Conservation (phyloP, 2,888 invertebrate genomes). For the Trichopoda pennipes region DNA sequence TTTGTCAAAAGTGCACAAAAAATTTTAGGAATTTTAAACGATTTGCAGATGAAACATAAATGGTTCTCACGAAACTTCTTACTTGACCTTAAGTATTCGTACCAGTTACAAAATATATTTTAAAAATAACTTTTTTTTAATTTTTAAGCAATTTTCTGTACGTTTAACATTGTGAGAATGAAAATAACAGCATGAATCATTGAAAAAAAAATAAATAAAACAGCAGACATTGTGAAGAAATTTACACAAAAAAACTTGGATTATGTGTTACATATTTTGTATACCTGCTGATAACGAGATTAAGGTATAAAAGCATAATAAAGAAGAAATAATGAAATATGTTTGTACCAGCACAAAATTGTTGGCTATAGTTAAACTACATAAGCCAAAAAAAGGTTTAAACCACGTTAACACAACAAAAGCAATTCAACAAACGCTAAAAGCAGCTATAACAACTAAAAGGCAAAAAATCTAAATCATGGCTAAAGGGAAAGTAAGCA, state of each 20-base stretch:
- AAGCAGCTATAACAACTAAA: slow-evolving; percentile 15
- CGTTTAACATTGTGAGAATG: neutral
- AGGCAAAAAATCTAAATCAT: slow-evolving; percentile 34
- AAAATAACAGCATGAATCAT: slow-evolving; percentile 14
- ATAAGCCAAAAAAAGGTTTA: slow-evolving; percentile 32
- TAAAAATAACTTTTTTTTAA: neutral
- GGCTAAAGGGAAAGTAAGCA: slow-evolving; percentile 24
- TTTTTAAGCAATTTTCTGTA: neutral
- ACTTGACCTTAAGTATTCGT: too few relatives aligned
- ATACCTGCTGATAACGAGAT: slow-evolving; percentile 58
- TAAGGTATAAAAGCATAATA: slow-evolving; percentile 39
- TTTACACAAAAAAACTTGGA: neutral
- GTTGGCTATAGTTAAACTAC: neutral
- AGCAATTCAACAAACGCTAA: slow-evolving; percentile 15
- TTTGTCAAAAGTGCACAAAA: too few relatives aligned
- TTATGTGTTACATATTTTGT: slow-evolving; percentile 13
- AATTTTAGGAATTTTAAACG: too few relatives aligned
- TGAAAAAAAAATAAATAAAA: slow-evolving; percentile 1
- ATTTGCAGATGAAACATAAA: too few relatives aligned
- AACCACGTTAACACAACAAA: slow-evolving; percentile 59
- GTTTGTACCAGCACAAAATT: slow-evolving; percentile 31
- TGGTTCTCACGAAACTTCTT: too few relatives aligned
- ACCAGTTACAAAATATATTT: too few relatives aligned
- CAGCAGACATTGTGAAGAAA: neutral
- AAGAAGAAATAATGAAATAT: slow-evolving; percentile 29